Percentiles rank a stretch among this genome's conserved stretches.
These are phyloP conservation scores for Rhysida immarginata DNA, from an alignment of 1,140 invertebrate species.

Conservation along the genomic window DNA sequence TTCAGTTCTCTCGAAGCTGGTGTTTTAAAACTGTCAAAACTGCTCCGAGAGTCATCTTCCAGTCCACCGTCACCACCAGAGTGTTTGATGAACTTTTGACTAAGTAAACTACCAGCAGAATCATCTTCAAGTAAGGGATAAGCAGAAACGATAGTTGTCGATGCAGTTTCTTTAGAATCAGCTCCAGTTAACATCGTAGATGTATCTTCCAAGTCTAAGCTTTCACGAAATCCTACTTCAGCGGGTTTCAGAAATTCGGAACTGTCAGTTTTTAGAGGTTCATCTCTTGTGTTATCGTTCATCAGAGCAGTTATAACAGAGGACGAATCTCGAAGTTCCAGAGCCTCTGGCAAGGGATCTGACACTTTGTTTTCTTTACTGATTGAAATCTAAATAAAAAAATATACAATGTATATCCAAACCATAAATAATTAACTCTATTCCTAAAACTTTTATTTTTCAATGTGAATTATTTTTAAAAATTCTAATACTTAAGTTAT, in stretches of 20 bases:
- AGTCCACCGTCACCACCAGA: neutral
- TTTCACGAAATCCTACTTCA: neutral
- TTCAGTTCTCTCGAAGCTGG: neutral
- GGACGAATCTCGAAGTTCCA: neutral
- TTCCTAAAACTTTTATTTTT: too few relatives aligned
- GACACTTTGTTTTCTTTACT: too few relatives aligned
- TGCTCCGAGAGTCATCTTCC: constrained; percentile 7
- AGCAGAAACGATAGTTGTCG: neutral
- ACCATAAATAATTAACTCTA: too few relatives aligned
- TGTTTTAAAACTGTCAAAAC: constrained; percentile 9
- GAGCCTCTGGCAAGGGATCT: too few relatives aligned
- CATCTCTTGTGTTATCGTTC: neutral
- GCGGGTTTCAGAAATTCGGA: neutral
- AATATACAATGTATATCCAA: too few relatives aligned
- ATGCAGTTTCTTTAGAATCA: neutral
- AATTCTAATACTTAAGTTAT: too few relatives aligned
- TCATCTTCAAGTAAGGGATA: neutral
- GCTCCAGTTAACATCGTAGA: neutral
- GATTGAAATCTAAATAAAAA: too few relatives aligned
- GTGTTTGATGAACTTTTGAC: neutral
- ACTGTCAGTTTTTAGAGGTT: neutral
- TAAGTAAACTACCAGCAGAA: neutral
- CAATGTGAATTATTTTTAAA: too few relatives aligned
- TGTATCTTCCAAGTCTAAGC: neutral
- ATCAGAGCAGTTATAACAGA: neutral